Evolutionary conservation across 2,113 vertebrate species (phyloP).

Genomic region (Psilopogon haemacephalus): DNA sequence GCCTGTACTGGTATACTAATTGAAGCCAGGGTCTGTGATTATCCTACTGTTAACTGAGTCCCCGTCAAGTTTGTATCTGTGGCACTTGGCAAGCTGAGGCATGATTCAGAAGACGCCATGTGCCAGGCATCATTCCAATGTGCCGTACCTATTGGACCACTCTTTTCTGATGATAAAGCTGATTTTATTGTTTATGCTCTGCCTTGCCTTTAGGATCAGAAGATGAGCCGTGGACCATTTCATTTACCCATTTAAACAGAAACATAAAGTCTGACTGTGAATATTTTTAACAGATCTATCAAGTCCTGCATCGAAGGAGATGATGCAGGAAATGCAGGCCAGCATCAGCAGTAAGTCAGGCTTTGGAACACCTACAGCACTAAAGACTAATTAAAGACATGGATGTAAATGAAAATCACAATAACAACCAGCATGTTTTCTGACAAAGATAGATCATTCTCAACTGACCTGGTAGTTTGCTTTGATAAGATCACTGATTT

Average conservation of each 20-base stretch:
- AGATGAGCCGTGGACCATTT: not conserved
- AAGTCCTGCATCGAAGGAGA: not conserved
- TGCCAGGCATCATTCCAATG: not conserved
- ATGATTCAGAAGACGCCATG: not conserved
- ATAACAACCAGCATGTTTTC: not conserved
- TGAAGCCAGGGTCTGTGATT: not conserved
- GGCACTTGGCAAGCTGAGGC: not conserved
- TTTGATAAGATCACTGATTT: constrained; percentile 23
- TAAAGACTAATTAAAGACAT: constrained; percentile 13
- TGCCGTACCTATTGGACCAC: not conserved
- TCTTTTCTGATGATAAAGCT: not conserved
- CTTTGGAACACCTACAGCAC: not conserved
- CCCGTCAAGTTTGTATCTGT: not conserved
- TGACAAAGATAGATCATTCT: constrained; percentile 15
- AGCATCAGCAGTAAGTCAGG: not conserved
- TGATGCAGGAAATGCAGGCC: not conserved
- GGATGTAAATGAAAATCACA: not conserved
- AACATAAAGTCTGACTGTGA: not conserved
- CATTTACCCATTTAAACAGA: not conserved
- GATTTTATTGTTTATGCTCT: not conserved
- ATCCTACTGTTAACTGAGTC: not conserved
- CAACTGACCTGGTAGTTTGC: not conserved
- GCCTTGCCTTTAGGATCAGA: not conserved
- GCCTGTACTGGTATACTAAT: not conserved
- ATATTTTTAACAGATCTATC: not conserved